Conservation (phyloP, 1,140 invertebrate genomes). For the Dufourea novaeangliae region DNA sequence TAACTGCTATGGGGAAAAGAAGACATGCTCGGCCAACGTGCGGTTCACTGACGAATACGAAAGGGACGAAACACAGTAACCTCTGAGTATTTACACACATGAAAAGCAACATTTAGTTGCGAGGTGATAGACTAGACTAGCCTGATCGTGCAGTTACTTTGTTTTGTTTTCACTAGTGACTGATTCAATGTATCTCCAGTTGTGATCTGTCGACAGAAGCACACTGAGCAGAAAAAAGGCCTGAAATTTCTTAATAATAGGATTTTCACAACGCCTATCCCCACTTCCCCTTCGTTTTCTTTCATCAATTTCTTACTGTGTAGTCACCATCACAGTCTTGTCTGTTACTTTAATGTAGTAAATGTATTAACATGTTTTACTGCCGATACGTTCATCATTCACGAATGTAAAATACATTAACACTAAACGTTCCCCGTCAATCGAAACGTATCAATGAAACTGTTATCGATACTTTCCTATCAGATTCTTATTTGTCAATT, state of each 20-base stretch:
- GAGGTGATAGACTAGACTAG: conserved; percentile 39
- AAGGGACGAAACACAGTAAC: conserved; percentile 44
- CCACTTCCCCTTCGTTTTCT: background rate
- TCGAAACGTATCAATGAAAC: too few species aligned
- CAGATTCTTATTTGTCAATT: too few species aligned
- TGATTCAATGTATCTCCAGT: background rate
- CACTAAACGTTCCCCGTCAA: too few species aligned
- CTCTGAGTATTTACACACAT: conserved; percentile 52
- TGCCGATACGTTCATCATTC: background rate
- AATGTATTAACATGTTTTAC: background rate
- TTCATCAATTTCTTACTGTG: background rate
- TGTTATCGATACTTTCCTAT: too few species aligned
- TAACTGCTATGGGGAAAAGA: background rate
- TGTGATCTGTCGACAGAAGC: background rate
- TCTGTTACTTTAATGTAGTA: background rate
- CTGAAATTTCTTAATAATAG: conserved; percentile 10
- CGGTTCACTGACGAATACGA: conserved; percentile 44
- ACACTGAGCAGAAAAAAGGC: background rate
- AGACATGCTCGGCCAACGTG: conserved; percentile 8
- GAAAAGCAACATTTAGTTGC: conserved; percentile 52
- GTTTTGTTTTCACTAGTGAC: background rate
- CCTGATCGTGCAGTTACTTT: background rate
- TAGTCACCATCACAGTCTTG: background rate
- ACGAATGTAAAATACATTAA: background rate
- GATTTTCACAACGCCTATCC: conserved; percentile 5